Evolutionary conservation across 2,113 vertebrate species (phyloP), one percentile per base, ranked within the genome.

Genomic region (Dipodomys merriami): DNA sequence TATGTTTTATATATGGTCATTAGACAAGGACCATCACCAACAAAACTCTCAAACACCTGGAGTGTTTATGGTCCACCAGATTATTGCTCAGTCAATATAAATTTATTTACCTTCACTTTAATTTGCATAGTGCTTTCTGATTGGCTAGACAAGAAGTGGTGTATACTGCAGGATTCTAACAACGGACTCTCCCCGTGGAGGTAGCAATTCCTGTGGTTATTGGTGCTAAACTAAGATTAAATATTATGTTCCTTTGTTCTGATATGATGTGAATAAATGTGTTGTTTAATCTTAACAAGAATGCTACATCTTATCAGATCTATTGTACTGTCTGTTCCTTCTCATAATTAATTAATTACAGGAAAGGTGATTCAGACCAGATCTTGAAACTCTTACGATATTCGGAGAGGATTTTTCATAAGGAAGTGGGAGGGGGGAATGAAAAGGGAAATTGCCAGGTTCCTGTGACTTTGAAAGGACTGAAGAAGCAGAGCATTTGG

Each of bases 141-240:
- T 78, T 90, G 96, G 96, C 76, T 94, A 97, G 93, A 94, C 82
- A 81, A 79, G 81, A 81, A 86, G 88, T 91, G 86, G 92, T 39
- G 60, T n/a, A 7, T 96, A 69, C 95, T 88, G 85, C 53, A 67
- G 96, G 95, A 87, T 84, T 95, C 91, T 81, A 88, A 86, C 83
- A 91, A 87, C 18, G 67, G 62, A 94, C 92, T 92, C 96, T 95
- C 72, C 94, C 95, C 87, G 95, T 13, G 89, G 96, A 96, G 94
- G 2, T 91, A 98, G 93, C 88, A 96, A 95, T 97, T 97, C 95
- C 97, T 97, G 97, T 92, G 97, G 97, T 97, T 97, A 96, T 97
- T 74, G 98, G 98, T 98, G 98, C 98, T 98, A 98, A 97, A 97
- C 97, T 80, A 97, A 94, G 97, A 97, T 96, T 97, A 86, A 97